Conservation (phyloP, 2,888 invertebrate genomes). For the Pseudolycoriella hygida region DNA sequence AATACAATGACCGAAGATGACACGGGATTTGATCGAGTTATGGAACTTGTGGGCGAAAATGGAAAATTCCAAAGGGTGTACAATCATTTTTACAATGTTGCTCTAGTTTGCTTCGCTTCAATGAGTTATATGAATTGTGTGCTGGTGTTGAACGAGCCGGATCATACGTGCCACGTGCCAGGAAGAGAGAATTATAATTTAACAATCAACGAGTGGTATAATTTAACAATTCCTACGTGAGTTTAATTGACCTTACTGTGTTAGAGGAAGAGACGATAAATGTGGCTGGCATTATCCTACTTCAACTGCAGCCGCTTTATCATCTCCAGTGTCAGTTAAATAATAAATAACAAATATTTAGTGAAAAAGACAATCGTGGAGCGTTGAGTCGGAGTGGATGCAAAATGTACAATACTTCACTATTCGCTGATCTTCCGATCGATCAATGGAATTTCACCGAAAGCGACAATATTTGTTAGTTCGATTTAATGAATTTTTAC, state of each 20-base stretch:
- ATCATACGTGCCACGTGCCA: conserved; percentile 39
- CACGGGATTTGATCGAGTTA: conserved; percentile 33
- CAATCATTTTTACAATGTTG: conserved; percentile 31
- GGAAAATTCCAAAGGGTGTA: conserved; percentile 34
- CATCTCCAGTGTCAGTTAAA: too few relatives aligned
- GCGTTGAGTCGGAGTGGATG: too few relatives aligned
- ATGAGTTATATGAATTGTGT: conserved; percentile 36
- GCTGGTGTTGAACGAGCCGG: conserved; percentile 34
- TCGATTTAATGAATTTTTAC: too few relatives aligned
- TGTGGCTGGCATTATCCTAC: too few relatives aligned
- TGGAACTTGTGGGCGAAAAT: conserved; percentile 33
- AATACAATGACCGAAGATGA: conserved; percentile 14
- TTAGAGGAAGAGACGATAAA: too few relatives aligned
- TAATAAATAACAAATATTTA: too few relatives aligned
- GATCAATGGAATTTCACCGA: too few relatives aligned
- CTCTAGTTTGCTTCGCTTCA: conserved; percentile 29
- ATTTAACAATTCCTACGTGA: conserved; percentile 34
- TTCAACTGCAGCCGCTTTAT: too few relatives aligned
- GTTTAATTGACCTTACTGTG: conserved; percentile 9
- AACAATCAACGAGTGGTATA: conserved; percentile 32
- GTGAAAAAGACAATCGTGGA: too few relatives aligned
- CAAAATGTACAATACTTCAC: too few relatives aligned
- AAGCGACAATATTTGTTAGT: too few relatives aligned
- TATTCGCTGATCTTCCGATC: too few relatives aligned
- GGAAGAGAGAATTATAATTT: conserved; percentile 31